These are phyloP conservation scores for Balearica regulorum DNA, from an alignment of 2,797 vertebrate species.

Conservation along the genomic window DNA sequence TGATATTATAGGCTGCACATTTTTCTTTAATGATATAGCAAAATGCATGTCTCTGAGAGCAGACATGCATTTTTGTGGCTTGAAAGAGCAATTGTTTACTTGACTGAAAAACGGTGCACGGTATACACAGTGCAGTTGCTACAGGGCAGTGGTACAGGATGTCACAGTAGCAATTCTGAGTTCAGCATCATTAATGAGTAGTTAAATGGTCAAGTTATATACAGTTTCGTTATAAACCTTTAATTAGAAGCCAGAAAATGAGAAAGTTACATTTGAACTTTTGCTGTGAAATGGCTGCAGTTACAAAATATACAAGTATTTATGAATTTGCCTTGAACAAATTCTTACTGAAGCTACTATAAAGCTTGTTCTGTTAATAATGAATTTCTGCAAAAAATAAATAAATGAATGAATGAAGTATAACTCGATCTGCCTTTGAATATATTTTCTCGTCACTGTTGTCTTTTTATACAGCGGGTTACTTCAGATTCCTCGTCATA, in stretches of 20 bases:
- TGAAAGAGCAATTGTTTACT: constrained; percentile 42
- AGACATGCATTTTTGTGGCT: not conserved
- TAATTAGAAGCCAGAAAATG: not conserved
- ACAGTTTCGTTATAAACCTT: not conserved
- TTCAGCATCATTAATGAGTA: not conserved
- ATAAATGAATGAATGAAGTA: not conserved
- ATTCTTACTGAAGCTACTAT: not conserved
- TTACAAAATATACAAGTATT: not conserved
- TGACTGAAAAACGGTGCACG: not conserved
- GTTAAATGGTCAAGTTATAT: not conserved
- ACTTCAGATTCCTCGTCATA: not conserved
- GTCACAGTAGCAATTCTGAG: not conserved
- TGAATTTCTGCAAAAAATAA: not conserved
- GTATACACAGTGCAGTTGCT: not conserved
- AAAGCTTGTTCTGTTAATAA: not conserved
- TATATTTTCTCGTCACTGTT: not conserved
- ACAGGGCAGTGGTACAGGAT: not conserved
- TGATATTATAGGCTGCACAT: not conserved
- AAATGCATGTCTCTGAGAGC: not conserved
- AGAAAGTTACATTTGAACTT: not conserved
- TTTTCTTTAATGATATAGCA: constrained; percentile 49
- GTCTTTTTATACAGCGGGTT: not conserved
- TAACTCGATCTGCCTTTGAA: not conserved
- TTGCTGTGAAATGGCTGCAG: not conserved
- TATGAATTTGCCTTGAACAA: not conserved